Evolutionary conservation across 2,797 vertebrate species (phyloP).

Genomic region (Oreonectes daqikongensis): DNA sequence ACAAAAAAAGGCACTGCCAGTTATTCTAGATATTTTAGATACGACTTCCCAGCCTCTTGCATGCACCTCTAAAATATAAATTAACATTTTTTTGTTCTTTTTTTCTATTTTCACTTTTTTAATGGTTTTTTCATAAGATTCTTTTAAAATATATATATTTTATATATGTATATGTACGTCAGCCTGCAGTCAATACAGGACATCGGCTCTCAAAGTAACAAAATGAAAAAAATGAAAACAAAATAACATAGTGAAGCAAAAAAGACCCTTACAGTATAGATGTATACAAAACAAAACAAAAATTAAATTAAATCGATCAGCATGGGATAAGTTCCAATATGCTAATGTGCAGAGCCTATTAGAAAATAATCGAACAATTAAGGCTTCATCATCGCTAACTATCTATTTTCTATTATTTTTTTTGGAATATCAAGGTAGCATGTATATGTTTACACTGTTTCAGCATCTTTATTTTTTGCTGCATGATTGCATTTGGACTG

Average conservation of each 20-base stretch:
- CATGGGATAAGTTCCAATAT: conserved; percentile 39
- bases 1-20: conserved; percentile 93
- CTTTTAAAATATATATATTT: conserved; percentile 69
- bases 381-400: conserved; percentile 64
- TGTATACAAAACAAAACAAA: conserved; percentile 58
- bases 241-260: conserved; percentile 62
- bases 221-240: conserved; percentile 70
- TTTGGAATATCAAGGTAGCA: conserved; percentile 69
- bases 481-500: conserved; percentile 17
- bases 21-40: conserved; percentile 90
- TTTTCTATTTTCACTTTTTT: conserved; percentile 49
- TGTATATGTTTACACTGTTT: conserved; percentile 69
- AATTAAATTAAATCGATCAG: conserved; percentile 38
- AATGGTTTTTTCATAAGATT: conserved; percentile 63
- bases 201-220: conserved; percentile 73
- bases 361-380: conserved; percentile 58
- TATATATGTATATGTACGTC: conserved; percentile 77
- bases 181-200: conserved; percentile 94
- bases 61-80: conserved; percentile 89
- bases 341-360: conserved; percentile 57
- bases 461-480: conserved; percentile 47
- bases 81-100: conserved; percentile 70
- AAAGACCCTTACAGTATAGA: conserved; percentile 64
- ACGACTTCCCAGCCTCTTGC: conserved; percentile 85
- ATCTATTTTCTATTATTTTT: conserved; percentile 58